phyloP scores from a whole-genome alignment of 23 tunicate genomes.

The Clavelina lepadiformis region DNA sequence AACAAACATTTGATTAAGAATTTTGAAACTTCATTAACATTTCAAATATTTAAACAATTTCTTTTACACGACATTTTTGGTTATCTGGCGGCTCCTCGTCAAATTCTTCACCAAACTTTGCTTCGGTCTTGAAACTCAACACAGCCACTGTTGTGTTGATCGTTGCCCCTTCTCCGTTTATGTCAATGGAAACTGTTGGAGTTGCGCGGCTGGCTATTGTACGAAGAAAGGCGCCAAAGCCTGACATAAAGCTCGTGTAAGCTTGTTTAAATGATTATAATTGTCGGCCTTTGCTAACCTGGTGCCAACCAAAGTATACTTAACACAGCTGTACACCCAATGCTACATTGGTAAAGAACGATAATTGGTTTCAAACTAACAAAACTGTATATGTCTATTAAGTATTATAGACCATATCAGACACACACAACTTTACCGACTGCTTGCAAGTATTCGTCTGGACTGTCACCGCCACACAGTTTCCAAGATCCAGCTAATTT shows the following conservation, averaged over 20 bases:
- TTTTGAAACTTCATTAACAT: too few relatives aligned
- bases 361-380: too few relatives aligned
- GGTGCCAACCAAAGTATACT: too few relatives aligned
- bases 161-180: neutral
- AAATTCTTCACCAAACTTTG: neutral
- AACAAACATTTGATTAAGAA: too few relatives aligned
- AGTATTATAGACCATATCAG: too few relatives aligned
- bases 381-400: too few relatives aligned
- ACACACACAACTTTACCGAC: neutral
- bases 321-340: too few relatives aligned
- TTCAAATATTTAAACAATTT: too few relatives aligned
- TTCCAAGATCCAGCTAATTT: neutral
- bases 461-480: conserved; percentile 1
- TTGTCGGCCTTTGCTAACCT: too few relatives aligned
- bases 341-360: too few relatives aligned
- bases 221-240: neutral
- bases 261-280: too few relatives aligned
- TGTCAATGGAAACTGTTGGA: neutral
- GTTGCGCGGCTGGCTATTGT: neutral
- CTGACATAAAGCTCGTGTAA: neutral
- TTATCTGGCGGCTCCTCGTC: neutral
- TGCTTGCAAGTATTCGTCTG: neutral
- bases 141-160: neutral
- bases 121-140: neutral
- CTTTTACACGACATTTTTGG: neutral